phyloP scores from a whole-genome alignment of 1,140 invertebrate genomes.

The Pseudoatta argentina region DNA sequence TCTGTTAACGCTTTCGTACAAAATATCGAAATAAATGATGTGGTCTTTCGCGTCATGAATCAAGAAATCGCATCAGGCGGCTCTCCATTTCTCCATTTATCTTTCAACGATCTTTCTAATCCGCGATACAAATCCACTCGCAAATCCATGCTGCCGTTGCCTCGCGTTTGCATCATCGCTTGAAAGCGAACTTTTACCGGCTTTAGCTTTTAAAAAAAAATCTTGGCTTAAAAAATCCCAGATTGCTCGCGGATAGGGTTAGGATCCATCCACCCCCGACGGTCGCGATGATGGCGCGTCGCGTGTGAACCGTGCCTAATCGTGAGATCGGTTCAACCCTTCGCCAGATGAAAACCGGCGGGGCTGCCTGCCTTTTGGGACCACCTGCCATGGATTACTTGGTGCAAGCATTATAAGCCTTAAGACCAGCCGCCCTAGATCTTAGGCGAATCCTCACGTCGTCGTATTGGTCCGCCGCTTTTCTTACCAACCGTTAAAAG shows the following conservation, averaged over 20 bases:
- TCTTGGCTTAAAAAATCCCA: conserved; percentile 20
- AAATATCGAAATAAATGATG: conserved; percentile 14
- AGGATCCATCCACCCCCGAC: conserved; percentile 33
- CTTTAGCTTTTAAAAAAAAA: background rate
- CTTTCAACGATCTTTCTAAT: conserved; percentile 42
- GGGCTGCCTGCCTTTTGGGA: background rate
- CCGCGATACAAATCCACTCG: conserved; percentile 3
- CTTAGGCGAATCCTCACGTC: conserved; percentile 3
- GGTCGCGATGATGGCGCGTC: conserved; percentile 31
- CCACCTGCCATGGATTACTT: conserved; percentile 79
- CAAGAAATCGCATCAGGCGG: conserved; percentile 6
- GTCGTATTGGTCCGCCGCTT: conserved; percentile 6
- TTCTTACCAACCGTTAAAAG: conserved; percentile 12
- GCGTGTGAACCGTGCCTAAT: conserved; percentile 75
- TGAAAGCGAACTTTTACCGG: conserved; percentile 29
- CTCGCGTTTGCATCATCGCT: background rate
- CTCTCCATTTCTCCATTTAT: conserved; percentile 32
- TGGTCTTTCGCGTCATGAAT: background rate
- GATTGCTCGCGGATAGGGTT: conserved; percentile 33
- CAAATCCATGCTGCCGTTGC: conserved; percentile 8
- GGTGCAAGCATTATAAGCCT: conserved; percentile 61
- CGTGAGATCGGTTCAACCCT: conserved; percentile 77
- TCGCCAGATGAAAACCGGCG: conserved; percentile 70
- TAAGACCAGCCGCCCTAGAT: conserved; percentile 56
- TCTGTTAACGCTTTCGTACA: conserved; percentile 3